Conservation (phyloP, 2,113 vertebrate genomes). For the Antechinus stuartii region DNA sequence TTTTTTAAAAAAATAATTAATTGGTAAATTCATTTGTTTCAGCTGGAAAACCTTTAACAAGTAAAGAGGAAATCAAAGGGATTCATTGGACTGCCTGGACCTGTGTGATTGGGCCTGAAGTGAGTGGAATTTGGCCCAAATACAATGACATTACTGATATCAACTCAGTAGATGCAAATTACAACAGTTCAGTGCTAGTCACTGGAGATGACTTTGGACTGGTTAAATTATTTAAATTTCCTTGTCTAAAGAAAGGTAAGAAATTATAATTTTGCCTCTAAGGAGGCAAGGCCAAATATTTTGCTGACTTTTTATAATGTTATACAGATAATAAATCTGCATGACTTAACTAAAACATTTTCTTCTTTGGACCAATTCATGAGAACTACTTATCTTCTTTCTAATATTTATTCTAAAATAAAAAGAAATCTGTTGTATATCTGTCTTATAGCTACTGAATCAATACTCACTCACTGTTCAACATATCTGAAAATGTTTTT, state of each 20-base stretch:
- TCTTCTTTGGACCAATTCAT: constrained; percentile 26
- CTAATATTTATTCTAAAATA: neutral
- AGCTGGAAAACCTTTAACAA: constrained; percentile 93
- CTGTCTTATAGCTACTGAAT: neutral
- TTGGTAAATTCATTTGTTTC: constrained; percentile 61
- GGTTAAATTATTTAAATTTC: constrained; percentile 95
- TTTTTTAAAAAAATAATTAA: constrained; percentile 56
- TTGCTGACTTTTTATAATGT: neutral
- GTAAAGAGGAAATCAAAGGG: constrained; percentile 94
- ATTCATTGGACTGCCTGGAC: constrained; percentile 98
- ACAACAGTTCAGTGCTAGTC: constrained; percentile 91
- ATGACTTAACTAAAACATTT: neutral
- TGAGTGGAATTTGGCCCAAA: constrained; percentile 97
- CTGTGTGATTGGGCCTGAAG: constrained; percentile 93
- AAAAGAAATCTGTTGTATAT: neutral
- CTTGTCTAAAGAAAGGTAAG: constrained; percentile 96
- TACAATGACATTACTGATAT: constrained; percentile 92
- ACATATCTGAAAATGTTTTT: neutral
- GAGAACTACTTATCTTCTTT: constrained; percentile 8
- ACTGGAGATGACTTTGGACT: constrained; percentile 96
- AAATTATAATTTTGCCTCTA: neutral
- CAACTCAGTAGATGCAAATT: constrained; percentile 98
- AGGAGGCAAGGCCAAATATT: neutral
- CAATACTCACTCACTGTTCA: neutral
- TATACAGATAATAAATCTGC: neutral